Conservation (phyloP, 2,113 vertebrate genomes). For the Noctilio leporinus region DNA sequence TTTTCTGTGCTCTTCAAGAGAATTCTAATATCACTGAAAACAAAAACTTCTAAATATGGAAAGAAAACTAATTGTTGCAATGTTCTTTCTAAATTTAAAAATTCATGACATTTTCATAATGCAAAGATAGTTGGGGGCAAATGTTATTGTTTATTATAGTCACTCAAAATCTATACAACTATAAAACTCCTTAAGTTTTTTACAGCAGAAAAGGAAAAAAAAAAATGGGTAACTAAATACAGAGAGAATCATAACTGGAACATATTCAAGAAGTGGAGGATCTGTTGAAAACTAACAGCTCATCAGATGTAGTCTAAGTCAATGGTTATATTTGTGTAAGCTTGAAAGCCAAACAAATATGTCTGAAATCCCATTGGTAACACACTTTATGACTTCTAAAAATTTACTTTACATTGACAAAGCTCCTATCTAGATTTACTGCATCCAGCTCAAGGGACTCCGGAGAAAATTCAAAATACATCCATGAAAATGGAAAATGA, state of each 20-base stretch:
- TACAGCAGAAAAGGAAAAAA: background rate
- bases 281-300: background rate
- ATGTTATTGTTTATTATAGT: background rate
- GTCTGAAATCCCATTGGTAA: background rate
- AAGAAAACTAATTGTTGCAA: background rate
- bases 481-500: background rate
- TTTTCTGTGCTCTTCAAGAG: background rate
- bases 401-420: background rate
- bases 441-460: background rate
- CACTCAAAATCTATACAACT: background rate
- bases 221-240: background rate
- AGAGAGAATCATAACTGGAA: background rate
- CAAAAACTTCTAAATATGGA: background rate
- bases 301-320: background rate
- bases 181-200: background rate
- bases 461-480: background rate
- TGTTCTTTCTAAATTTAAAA: background rate
- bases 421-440: background rate
- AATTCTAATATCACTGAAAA: background rate
- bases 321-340: background rate
- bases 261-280: background rate
- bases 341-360: conserved; percentile 2
- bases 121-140: background rate
- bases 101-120: background rate
- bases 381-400: background rate